Base-by-base conservation (phyloP, 2,113 vertebrate genomes). In the Alaudala cheleensis region DNA sequence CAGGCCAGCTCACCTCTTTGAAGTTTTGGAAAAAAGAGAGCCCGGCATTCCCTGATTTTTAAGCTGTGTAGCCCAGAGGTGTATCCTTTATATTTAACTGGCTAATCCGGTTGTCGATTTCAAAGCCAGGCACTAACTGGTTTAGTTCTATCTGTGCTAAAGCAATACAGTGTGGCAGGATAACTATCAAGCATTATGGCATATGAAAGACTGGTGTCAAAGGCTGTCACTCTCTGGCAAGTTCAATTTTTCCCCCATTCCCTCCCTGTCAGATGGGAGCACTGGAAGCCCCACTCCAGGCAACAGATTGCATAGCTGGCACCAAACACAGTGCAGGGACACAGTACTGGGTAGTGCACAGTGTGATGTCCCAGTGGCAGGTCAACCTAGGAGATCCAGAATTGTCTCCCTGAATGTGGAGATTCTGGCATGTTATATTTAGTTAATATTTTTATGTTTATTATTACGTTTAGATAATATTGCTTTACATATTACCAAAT, bases 251-350 rank as follows among this genome's bases (percentile, higher is more conserved):
- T 2, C 11, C 22, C 17, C 29, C 3, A 8, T 4, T 37, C 8
- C 19, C 29, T 79, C 13, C 0, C 0, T 29, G 14, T 54, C 40
- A 37, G 8, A 16, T 12, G 14, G 21, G 44, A 79, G 6, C 26
- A 28, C 18, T 62, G 42, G 23, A 62, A 58, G 4, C 12, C 61
- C 58, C 61, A 7, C 21, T 85, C 50, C 42, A 73, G 23, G 10
- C 16, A 58, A 20, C 22, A 51, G 40, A 16, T 31, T 42, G 14
- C 18, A 21, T 0, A 54, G 15, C 29, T 60, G 31, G 26, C 40
- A 11, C 9, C 56, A 60, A 60, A 8, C 1, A 5, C 40, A 40
- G 7, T 8, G 33, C 4, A 5, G 33, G 26, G 14, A 18, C 25
- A 44, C 24, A 3, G 23, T 11, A 10, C 11, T n/a, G 13, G 15